Base-by-base conservation (phyloP, 2,888 invertebrate genomes). In the Chydorus sphaericus region DNA sequence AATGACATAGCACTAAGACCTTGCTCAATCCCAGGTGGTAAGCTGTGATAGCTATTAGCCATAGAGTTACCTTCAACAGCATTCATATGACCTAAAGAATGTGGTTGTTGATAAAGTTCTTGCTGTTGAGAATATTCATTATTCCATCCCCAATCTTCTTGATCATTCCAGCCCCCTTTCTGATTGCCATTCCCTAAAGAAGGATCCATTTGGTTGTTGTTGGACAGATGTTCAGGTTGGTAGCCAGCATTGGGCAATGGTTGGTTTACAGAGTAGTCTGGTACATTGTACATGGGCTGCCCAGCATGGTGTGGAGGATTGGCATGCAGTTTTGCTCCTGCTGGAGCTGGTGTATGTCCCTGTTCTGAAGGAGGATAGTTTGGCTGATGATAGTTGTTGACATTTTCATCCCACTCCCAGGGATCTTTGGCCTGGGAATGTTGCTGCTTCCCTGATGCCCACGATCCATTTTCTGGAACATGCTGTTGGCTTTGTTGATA, bases 361-460 rank as follows among this genome's bases (percentile, higher is more conserved):
- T 23, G 26, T 26, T 38, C 53, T 14, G 53, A 29, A 11, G 18
- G n/a, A n/a, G n/a, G n/a, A 26, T 53, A 16, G 38, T 26, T 53
- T 5, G n/a, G n/a, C n/a, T n/a, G n/a, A n/a, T 33, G 36, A n/a
- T 11, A 38, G 11, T 53, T 36, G n/a, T 36, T 18, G 3, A 36
- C 38, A 20, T 38, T 36, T 38, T 53, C 37, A 26, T 53, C 53
- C 53, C 53, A 53, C 14, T 53, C 38, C 53, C 53, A 53, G 3
- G 53, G 36, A 7, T 53, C 53, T 53, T 53, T 33, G 39, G 7
- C 18, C 18, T 16, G 39, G 44, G 4, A 16, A n/a, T n/a, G 20
- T 16, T 44, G 44, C 26, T 44, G 44, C 26, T 28, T 44, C 14
- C 11, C n/a, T n/a, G n/a, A 28, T 23, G 11, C 44, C 44, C 44